Evolutionary conservation across 2,888 invertebrate species (phyloP).

Genomic region (Camponotus fellah): DNA sequence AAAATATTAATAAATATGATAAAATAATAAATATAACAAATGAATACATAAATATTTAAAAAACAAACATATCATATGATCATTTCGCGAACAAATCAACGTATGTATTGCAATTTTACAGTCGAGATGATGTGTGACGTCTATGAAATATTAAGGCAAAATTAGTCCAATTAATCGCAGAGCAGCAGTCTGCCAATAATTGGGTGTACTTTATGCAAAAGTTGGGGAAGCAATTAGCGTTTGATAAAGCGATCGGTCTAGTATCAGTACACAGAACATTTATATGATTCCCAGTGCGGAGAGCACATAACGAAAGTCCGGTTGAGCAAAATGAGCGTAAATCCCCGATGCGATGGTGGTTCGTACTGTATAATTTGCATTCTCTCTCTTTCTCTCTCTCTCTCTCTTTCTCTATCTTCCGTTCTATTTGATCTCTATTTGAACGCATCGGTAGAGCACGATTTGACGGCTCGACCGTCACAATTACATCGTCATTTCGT

Average conservation of each 20-base stretch:
- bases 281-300: background rate
- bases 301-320: conserved; percentile 8
- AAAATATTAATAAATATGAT: background rate
- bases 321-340: conserved; percentile 48
- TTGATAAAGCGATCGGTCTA: conserved; percentile 34
- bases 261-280: conserved; percentile 6
- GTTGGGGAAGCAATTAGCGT: conserved; percentile 33
- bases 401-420: conserved; percentile 25
- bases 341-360: conserved; percentile 6
- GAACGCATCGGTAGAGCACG: background rate
- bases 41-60: background rate
- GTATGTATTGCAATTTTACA: background rate
- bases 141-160: background rate
- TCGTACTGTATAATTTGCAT: conserved; percentile 61
- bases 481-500: conserved; percentile 62
- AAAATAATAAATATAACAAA: conserved; percentile 1
- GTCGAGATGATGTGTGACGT: background rate
- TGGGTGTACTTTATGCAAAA: conserved; percentile 19
- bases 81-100: background rate
- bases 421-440: conserved; percentile 33
- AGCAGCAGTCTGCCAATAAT: conserved; percentile 16
- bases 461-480: conserved; percentile 55
- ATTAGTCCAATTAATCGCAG: conserved; percentile 10
- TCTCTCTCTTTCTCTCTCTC: conserved; percentile 33
- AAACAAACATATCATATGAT: background rate